Percentiles rank a stretch among this genome's conserved stretches.
Conservation (phyloP, 2,888 invertebrate species). For the Epirrita christyi region DNA sequence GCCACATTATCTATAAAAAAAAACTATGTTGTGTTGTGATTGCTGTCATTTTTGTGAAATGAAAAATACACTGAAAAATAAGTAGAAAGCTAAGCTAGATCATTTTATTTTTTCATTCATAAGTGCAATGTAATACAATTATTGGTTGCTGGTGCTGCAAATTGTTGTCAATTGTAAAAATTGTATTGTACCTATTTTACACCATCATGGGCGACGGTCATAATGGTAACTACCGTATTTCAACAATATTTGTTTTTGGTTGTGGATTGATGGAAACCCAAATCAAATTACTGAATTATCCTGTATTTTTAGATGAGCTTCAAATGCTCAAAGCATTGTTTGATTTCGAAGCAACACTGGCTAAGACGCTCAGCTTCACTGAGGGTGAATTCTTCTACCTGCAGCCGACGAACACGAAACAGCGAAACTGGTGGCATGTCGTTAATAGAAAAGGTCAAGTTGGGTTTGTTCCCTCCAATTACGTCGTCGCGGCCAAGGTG, state of each 20-base stretch:
- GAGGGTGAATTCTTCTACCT: constrained; percentile 92
- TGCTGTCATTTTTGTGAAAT: too few relatives aligned
- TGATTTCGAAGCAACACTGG: constrained; percentile 93
- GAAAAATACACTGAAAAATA: too few relatives aligned
- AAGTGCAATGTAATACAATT: too few relatives aligned
- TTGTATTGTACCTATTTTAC: too few relatives aligned
- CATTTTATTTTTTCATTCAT: too few relatives aligned
- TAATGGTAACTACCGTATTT: constrained; percentile 34
- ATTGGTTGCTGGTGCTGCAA: too few relatives aligned
- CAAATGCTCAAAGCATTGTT: constrained; percentile 94
- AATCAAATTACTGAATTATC: constrained; percentile 6
- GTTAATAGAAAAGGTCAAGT: constrained; percentile 92
- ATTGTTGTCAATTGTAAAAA: too few relatives aligned
- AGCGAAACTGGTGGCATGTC: constrained; percentile 95
- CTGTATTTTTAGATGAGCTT: constrained; percentile 84
- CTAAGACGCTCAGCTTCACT: constrained; percentile 92
- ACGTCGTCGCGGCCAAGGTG: constrained; percentile 92
- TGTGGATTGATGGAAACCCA: constrained; percentile 21
- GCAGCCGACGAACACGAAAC: constrained; percentile 91
- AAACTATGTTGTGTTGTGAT: too few relatives aligned
- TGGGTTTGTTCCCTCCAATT: constrained; percentile 95
- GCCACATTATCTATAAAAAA: too few relatives aligned
- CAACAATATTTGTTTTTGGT: constrained; percentile 10
- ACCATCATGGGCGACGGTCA: constrained; percentile 63
- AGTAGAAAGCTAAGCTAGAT: too few relatives aligned